A percentile compares a stretch with the other conserved stretches of the same genome.
Evolutionary conservation across 2,888 invertebrate genomes (phyloP).

Genomic region (Gortyna flavago): DNA sequence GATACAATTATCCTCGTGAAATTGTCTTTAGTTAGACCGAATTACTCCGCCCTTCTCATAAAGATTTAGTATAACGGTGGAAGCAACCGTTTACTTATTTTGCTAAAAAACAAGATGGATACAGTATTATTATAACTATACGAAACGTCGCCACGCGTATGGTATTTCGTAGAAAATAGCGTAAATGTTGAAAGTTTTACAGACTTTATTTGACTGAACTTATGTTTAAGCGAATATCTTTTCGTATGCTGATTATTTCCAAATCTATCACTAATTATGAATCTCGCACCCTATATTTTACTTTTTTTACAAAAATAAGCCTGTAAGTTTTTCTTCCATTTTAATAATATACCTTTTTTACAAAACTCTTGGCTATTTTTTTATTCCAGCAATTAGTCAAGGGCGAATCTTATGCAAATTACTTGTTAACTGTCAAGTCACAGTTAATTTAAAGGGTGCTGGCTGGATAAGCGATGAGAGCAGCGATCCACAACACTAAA

Average conservation of each 20-base stretch:
- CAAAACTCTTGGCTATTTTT: constrained; percentile 57
- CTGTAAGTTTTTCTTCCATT: background rate
- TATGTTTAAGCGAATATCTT: background rate
- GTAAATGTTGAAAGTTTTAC: background rate
- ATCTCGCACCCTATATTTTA: background rate
- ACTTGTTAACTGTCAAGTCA: constrained; percentile 78
- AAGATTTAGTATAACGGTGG: constrained; percentile 68
- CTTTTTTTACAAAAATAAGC: constrained; percentile 9
- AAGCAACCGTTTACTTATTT: constrained; percentile 57
- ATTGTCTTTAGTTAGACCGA: constrained; percentile 71
- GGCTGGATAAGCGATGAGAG: constrained; percentile 16
- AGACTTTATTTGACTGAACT: background rate
- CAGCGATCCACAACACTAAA: constrained; percentile 33
- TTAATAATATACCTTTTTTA: constrained; percentile 32
- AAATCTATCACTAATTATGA: background rate
- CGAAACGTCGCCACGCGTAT: background rate
- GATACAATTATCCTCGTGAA: constrained; percentile 72
- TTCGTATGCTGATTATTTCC: background rate
- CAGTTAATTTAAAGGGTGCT: constrained; percentile 75
- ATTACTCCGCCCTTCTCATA: constrained; percentile 66
- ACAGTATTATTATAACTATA: constrained; percentile 20
- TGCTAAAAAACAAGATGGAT: constrained; percentile 50
- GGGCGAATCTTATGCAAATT: constrained; percentile 81
- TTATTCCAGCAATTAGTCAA: constrained; percentile 79
- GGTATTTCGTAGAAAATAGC: background rate